phyloP scores from a whole-genome alignment of 2,797 vertebrate genomes.

The Smutsia temminckii region DNA sequence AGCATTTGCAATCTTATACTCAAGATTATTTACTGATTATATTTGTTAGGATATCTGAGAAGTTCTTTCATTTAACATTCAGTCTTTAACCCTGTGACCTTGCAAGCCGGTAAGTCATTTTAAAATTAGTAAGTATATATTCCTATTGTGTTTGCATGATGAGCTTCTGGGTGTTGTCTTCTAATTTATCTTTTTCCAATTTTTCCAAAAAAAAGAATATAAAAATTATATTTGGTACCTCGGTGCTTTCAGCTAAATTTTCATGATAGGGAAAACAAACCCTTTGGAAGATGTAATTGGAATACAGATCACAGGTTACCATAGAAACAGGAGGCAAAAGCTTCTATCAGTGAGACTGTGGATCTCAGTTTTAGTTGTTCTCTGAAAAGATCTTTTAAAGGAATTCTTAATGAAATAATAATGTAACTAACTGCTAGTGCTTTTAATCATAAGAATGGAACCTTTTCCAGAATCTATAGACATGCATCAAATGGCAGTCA shows the following conservation, averaged over 20 bases:
- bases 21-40: neutral
- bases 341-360: neutral
- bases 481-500: neutral
- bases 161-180: neutral
- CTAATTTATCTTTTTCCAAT: neutral
- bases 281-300: slow-evolving; percentile 68
- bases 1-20: neutral
- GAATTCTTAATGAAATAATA: slow-evolving; percentile 22
- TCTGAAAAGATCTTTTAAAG: neutral
- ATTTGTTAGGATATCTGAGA: neutral
- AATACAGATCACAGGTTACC: slow-evolving; percentile 80
- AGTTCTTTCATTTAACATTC: neutral
- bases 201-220: neutral
- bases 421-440: neutral
- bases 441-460: neutral
- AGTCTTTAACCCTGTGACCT: neutral
- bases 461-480: slow-evolving; percentile 31
- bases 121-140: neutral
- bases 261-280: slow-evolving; percentile 59
- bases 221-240: slow-evolving; percentile 6
- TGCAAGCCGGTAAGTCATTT: neutral
- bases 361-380: slow-evolving; percentile 16
- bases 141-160: neutral
- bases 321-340: slow-evolving; percentile 74
- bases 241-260: slow-evolving; percentile 47